phyloP scores from a whole-genome alignment of 2,797 vertebrate species.

The Gallinago stenura region DNA sequence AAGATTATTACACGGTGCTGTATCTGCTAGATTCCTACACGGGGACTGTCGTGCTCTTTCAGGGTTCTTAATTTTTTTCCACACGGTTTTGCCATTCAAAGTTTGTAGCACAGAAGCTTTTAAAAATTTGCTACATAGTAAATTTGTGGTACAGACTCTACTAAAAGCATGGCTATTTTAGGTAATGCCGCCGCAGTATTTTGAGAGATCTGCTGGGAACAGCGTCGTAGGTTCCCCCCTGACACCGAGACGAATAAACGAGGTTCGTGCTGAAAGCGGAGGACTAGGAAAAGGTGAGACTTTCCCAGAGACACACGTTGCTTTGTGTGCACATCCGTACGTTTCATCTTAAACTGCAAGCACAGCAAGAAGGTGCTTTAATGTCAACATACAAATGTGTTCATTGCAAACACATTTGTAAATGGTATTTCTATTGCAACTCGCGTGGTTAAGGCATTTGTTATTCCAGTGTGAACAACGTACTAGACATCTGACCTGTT shows the following conservation, averaged over 20 bases:
- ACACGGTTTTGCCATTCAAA: background rate
- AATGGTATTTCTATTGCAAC: background rate
- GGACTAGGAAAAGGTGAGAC: constrained; percentile 78
- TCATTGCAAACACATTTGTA: background rate
- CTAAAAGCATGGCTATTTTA: constrained; percentile 51
- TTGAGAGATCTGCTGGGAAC: constrained; percentile 82
- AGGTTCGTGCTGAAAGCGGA: constrained; percentile 79
- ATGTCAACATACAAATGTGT: rapidly evolving
- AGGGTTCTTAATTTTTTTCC: background rate
- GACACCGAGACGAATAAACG: constrained; percentile 81
- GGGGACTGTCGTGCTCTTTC: background rate
- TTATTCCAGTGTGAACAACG: no score
- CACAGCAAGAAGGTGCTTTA: background rate
- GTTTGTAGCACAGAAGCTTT: background rate
- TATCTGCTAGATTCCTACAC: background rate
- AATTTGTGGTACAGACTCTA: background rate
- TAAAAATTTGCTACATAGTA: background rate
- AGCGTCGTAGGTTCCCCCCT: constrained; percentile 73
- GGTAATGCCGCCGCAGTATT: constrained; percentile 92
- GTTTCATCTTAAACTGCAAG: background rate
- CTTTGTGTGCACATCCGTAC: no score
- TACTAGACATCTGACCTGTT: background rate
- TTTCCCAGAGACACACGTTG: no score
- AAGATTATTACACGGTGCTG: no score
- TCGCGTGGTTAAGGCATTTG: background rate